Conservation (phyloP, 2,113 vertebrate genomes). For the Malurus cyaneus region DNA sequence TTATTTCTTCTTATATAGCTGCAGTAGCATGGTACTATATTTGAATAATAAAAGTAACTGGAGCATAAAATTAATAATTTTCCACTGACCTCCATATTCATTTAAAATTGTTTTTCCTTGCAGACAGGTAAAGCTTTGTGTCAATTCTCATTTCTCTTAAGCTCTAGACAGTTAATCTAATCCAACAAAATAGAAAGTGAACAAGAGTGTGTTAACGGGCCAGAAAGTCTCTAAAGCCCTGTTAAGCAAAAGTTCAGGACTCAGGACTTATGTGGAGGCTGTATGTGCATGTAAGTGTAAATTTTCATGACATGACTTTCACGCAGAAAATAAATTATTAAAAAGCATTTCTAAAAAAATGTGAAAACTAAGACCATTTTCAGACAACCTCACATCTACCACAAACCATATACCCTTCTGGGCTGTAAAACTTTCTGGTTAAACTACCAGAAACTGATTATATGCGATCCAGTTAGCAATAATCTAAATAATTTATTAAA, state of each 20-base stretch:
- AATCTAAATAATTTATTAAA: not conserved
- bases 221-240: not conserved
- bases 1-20: not conserved
- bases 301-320: not conserved
- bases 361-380: not conserved
- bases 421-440: not conserved
- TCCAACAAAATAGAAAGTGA: not conserved
- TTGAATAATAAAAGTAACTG: conserved; percentile 49
- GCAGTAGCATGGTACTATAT: not conserved
- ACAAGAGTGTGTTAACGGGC: not conserved
- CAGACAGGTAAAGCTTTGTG: conserved; percentile 23
- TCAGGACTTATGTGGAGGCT: not conserved
- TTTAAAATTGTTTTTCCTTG: conserved; percentile 46
- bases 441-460: not conserved
- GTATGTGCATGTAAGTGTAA: not conserved
- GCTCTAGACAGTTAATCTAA: not conserved
- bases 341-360: not conserved
- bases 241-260: not conserved
- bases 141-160: conserved; percentile 30
- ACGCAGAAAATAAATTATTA: not conserved
- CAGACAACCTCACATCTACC: not conserved
- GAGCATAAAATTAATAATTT: conserved; percentile 64
- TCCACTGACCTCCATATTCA: conserved; percentile 6
- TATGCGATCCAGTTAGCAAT: not conserved
- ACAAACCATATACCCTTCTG: not conserved